phyloP scores from a whole-genome alignment of 1,140 invertebrate species.

The Dendroctonus valens region DNA sequence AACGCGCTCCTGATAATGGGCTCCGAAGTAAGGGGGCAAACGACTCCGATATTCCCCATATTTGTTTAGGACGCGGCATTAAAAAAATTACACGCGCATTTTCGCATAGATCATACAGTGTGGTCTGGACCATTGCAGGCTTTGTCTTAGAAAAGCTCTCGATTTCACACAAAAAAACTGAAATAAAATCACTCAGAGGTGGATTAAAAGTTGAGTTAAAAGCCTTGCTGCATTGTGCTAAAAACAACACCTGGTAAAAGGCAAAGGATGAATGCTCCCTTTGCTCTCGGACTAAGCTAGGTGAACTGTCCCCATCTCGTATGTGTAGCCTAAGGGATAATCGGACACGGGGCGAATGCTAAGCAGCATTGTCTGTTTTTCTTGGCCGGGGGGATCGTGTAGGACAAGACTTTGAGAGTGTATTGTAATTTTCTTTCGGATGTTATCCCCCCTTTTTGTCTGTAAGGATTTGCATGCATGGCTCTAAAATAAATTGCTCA shows the following conservation, averaged over 20 bases:
- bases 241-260: too few species aligned
- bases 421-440: conserved; percentile 26
- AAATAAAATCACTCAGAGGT: background rate
- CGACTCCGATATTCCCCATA: too few species aligned
- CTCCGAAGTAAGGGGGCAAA: background rate
- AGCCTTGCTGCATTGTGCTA: too few species aligned
- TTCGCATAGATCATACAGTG: background rate
- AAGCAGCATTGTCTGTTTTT: conserved; percentile 26
- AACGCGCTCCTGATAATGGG: conserved; percentile 9
- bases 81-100: too few species aligned
- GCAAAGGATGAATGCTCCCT: background rate
- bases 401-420: conserved; percentile 23
- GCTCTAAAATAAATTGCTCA: background rate
- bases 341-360: conserved; percentile 22
- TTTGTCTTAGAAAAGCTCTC: too few species aligned
- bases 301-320: conserved; percentile 8
- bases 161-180: too few species aligned
- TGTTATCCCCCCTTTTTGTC: conserved; percentile 28
- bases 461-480: conserved; percentile 21
- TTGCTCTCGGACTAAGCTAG: conserved; percentile 14
- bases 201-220: background rate
- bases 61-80: too few species aligned
- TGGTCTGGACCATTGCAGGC: background rate
- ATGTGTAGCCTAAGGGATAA: conserved; percentile 22
- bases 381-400: conserved; percentile 22